Evolutionary conservation across 2,113 vertebrate species (phyloP), one percentile per base, ranked within the genome.

Genomic region (Megaceryle maxima): DNA sequence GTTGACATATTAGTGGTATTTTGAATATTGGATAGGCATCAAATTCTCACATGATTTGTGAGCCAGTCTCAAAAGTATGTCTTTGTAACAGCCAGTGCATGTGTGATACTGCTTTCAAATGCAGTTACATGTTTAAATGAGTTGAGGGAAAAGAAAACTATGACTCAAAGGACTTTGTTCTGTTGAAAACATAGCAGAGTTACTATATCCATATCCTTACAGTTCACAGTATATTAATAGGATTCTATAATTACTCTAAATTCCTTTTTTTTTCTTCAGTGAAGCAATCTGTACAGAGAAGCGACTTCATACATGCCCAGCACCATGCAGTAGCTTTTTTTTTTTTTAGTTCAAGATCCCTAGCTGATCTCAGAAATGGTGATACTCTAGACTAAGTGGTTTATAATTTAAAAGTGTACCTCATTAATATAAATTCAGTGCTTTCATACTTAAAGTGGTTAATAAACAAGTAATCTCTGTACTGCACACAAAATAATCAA

Each of bases 1-100:
- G 66, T 95, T 96, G 95, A 86, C 55, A 6, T 51, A 21, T 73
- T 70, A 48, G 57, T 83, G 9, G 2, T 80, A 66, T 76, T 55
- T n/a, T 93, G 89, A 95, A 81, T 93, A 83, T 35, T 68, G 74
- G 75, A 25, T 55, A 83, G 63, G 29, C 91, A 75, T 93, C 74
- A 91, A 79, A 92, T 96, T 97, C 92, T 97, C 94, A 75, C 60
- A 74, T 82, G 44, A 83, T 95, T 95, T 96, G 79, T 92, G 92
- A 95, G 83, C 37, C 50, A 59, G 60, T 92, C 96, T 87, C 90
- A 81, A 31, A 94, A 94, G 57, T 60, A 70, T 60, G 73, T 75
- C 57, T 83, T 37, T n/a, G 57, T 75, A 95, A 87, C 92, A 83
- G 83, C 63, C 86, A 70, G 13, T 67, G 77, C 50, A 53, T 51